These are phyloP conservation scores for Muschampia plurimacula DNA, from an alignment of 2,888 invertebrate genomes.

Conservation along the genomic window DNA sequence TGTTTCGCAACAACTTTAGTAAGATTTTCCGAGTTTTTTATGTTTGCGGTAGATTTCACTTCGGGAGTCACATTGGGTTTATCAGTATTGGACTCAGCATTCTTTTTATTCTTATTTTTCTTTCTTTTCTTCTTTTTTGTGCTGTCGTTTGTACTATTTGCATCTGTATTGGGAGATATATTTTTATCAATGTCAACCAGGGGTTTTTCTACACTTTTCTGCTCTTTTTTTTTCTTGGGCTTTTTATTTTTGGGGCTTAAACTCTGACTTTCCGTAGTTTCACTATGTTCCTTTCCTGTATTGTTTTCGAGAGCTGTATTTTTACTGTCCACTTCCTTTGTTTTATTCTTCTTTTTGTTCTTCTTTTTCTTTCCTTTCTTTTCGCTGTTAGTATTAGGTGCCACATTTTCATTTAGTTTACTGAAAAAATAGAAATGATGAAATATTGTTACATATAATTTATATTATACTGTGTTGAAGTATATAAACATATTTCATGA, in stretches of 20 bases:
- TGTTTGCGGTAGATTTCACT: slow-evolving; percentile 54
- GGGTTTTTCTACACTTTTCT: background rate
- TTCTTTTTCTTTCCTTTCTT: slow-evolving; percentile 45
- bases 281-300: background rate
- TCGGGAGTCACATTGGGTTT: slow-evolving; percentile 43
- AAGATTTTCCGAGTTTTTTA: slow-evolving; percentile 61
- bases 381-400: slow-evolving; percentile 46
- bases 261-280: slow-evolving; percentile 19
- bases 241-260: slow-evolving; percentile 22
- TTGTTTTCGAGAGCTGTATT: slow-evolving; percentile 5
- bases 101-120: slow-evolving; percentile 47
- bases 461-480: no score
- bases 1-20: slow-evolving; percentile 65
- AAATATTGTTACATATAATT: background rate
- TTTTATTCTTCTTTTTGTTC: slow-evolving; percentile 51
- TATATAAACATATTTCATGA: no score
- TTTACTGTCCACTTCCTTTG: slow-evolving; percentile 40
- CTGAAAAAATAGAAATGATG: slow-evolving; percentile 41
- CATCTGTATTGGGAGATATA: background rate
- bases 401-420: slow-evolving; percentile 51
- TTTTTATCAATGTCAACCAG: background rate
- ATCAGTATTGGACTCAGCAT: slow-evolving; percentile 37
- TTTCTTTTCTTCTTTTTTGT: slow-evolving; percentile 55
- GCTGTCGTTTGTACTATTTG: slow-evolving; percentile 10
- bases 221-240: slow-evolving; percentile 23